A percentile compares a stretch with the other conserved stretches of the same genome.
Evolutionary conservation across 1,140 invertebrate genomes (phyloP).

Genomic region (Asobara japonica): DNA sequence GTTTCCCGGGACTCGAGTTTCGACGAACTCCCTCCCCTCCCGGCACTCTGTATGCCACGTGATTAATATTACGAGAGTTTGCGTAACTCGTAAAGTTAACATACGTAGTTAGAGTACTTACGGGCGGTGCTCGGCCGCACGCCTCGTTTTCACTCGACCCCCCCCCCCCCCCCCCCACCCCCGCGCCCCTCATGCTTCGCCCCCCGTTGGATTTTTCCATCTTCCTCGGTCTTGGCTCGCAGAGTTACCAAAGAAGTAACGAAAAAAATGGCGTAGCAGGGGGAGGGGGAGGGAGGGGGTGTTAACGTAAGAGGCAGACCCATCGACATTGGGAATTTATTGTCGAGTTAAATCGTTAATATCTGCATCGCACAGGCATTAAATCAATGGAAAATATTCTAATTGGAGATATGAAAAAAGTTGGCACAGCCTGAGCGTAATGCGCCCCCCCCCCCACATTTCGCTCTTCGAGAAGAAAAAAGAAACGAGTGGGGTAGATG

Average conservation of each 20-base stretch:
- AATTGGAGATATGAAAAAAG: constrained; percentile 69
- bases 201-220: not conserved
- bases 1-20: constrained; percentile 48
- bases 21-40: constrained; percentile 47
- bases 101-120: constrained; percentile 49
- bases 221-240: constrained; percentile 15
- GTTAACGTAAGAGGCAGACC: constrained; percentile 33
- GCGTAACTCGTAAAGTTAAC: constrained; percentile 63
- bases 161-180: not conserved
- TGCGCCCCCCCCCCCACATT: constrained; percentile 21
- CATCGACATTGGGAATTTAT: constrained; percentile 65
- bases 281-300: not conserved
- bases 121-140: constrained; percentile 25
- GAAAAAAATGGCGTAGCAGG: not conserved
- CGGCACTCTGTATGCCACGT: constrained; percentile 32
- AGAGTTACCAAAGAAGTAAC: not conserved
- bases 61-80: constrained; percentile 66
- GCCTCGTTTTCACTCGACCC: constrained; percentile 28
- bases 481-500: not conserved
- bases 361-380: constrained; percentile 56
- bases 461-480: constrained; percentile 2
- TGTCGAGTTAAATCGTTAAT: constrained; percentile 62
- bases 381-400: constrained; percentile 68
- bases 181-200: not conserved
- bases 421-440: constrained; percentile 51